Evolutionary conservation across 2,113 vertebrate genomes (phyloP), one percentile per base, ranked within the genome.

Genomic region (Petaurus breviceps): DNA sequence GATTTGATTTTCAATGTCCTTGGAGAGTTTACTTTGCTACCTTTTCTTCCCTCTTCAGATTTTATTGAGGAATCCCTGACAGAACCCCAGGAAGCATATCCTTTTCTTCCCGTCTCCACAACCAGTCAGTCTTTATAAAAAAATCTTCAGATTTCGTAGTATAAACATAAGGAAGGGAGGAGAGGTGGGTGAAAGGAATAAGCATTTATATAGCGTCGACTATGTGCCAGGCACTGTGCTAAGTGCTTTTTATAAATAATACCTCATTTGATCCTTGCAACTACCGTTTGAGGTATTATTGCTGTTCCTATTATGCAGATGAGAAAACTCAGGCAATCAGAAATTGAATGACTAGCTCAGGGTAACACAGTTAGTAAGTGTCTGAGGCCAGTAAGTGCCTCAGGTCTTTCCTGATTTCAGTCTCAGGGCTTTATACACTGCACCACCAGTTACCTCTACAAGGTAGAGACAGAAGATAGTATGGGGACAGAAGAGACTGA

Each of bases 21-120:
- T 84, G 37, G 5, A 84, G 6, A 84, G n/a, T n/a, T 43, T 49
- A 94, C 28, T 84, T 91, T 43, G 89, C 61, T 89, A 89, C 7
- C 52, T 95, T 95, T 93, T 51, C 90, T 77, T 93, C 89, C n/a
- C 43, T 61, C n/a, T 2, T 96, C 54, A 0, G 84, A 61, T 43
- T 90, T 77, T n/a, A 57, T 0, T 3, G 57, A 31, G 92, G 2
- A 43, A 68, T 68, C 61, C 61, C 31, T 37, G 31, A 68, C 31
- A 68, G 61, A 68, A 12, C 16, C 7, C 61, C 0, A 37, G 31
- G 68, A 84, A 43, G 16, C 37, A 84, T 22, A 84, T 16, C 68
- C 16, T 77, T 77, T 5, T 43, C 68, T 84, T 84, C 68, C 19
- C 16, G 22, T 84, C n/a, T 43, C 16, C 6, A 22, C n/a, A 84